phyloP scores from a whole-genome alignment of 2,113 vertebrate species.

The Calypte anna region DNA sequence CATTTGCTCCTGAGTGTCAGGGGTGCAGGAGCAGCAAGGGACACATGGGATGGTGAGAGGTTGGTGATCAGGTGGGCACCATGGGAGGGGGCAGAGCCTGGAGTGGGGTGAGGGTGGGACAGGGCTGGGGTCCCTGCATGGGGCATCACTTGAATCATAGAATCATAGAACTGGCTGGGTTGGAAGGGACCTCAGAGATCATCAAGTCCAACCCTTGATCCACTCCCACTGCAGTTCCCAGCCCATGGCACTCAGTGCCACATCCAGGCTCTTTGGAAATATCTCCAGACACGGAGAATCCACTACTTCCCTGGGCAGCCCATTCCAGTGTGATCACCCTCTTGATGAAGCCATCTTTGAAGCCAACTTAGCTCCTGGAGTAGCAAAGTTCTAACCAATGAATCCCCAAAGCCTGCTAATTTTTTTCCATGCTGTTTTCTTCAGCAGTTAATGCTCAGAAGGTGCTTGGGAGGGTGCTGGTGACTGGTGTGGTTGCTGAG shows the following conservation, averaged over 20 bases:
- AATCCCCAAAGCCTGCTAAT: background rate
- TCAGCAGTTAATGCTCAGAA: background rate
- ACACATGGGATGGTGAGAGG: background rate
- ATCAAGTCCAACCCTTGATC: too few species aligned
- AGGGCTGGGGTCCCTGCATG: rapidly evolving
- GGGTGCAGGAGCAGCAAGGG: background rate
- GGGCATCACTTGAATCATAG: too few species aligned
- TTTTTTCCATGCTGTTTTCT: background rate
- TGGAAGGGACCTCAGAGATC: too few species aligned
- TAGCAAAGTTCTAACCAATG: background rate
- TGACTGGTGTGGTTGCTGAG: background rate
- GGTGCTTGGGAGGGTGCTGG: background rate
- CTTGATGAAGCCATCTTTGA: too few species aligned
- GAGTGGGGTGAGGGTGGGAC: background rate
- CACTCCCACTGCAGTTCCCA: too few species aligned
- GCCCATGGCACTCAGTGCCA: too few species aligned
- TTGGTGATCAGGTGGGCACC: background rate
- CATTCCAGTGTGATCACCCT: too few species aligned
- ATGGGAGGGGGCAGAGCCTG: background rate
- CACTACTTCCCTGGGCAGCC: too few species aligned
- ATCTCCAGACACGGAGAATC: too few species aligned
- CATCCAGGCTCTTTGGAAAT: too few species aligned
- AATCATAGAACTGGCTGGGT: too few species aligned
- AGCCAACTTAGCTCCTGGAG: background rate
- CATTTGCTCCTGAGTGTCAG: background rate